phyloP scores from a whole-genome alignment of 2,888 invertebrate genomes.

The Sphaeridia pumilis region DNA sequence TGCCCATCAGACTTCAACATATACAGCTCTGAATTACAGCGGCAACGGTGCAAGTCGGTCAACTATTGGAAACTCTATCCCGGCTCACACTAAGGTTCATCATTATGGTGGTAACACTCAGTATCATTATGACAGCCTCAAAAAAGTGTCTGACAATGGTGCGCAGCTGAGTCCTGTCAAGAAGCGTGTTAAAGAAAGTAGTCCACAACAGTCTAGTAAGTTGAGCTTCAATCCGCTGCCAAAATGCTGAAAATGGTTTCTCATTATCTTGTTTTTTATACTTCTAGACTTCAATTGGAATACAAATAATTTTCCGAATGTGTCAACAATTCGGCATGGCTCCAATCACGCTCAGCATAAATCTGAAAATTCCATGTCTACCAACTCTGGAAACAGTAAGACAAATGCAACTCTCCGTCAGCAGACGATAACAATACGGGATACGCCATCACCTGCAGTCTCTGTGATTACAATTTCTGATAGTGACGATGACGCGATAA shows the following conservation, averaged over 20 bases:
- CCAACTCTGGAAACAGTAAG: no score
- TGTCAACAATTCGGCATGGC: not conserved
- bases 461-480: constrained; percentile 93
- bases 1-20: constrained; percentile 34
- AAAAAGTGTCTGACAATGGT: constrained; percentile 58
- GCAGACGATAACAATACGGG: constrained; percentile 87
- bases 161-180: constrained; percentile 85
- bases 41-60: constrained; percentile 16
- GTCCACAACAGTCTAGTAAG: constrained; percentile 38
- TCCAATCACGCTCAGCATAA: not conserved
- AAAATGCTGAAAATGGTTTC: no score
- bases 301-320: not conserved
- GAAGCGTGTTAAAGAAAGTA: constrained; percentile 91
- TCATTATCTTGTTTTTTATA: not conserved
- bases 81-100: constrained; percentile 33
- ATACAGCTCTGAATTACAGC: constrained; percentile 28
- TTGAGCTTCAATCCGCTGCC: no score
- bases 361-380: not conserved
- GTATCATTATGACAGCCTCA: constrained; percentile 31
- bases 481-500: constrained; percentile 72
- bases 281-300: not conserved
- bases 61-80: constrained; percentile 30
- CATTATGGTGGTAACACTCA: constrained; percentile 27
- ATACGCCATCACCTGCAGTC: constrained; percentile 87
- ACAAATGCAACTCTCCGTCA: constrained; percentile 46